Evolutionary conservation across 2,113 vertebrate species (phyloP), one percentile per base, ranked within the genome.

Genomic region (Syngnathus typhle): DNA sequence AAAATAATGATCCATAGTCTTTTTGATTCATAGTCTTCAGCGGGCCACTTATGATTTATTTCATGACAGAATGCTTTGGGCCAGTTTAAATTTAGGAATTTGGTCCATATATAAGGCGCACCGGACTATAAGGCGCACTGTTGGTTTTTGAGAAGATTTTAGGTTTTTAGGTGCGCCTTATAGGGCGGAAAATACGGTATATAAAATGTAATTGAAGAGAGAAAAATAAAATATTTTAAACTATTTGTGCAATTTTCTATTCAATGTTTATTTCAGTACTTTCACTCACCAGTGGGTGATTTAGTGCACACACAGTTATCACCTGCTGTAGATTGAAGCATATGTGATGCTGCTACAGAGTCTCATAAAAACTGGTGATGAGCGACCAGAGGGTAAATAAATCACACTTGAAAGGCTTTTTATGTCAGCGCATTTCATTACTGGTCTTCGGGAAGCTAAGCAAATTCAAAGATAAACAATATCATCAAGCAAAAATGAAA

Each of bases 281-380:
- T 58, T 58, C 55, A 58, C 55, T 36, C 27, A 27, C n/a, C 52
- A 5, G 10, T 3, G 55, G 27, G 55, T 58, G 55, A 58, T 58
- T 58, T 32, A 58, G 55, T 7, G 27, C 55, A 36, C 55, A 18
- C 27, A 36, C 27, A 36, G 12, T 32, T 72, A 74, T 87, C 75
- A 82, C 74, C 77, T 80, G 81, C 67, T 78, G 70, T 41, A 73
- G 44, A 68, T 82, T 65, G 32, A 67, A 68, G 32, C 43, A 47
- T 38, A 55, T 56, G 32, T 63, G 44, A 73, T 65, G 70, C 41
- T 23, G 46, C 69, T 32, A 39, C 2, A 1, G 51, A 70, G 67
- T 64, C 37, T 69, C 52, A 69, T 67, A 68, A 74, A 65, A 64
- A 47, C 47, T 15, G 44, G 49, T 39, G 61, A 78, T 76, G 58